Evolutionary conservation across 2,888 invertebrate species (phyloP).

Genomic region (Diplazon laetatorius): DNA sequence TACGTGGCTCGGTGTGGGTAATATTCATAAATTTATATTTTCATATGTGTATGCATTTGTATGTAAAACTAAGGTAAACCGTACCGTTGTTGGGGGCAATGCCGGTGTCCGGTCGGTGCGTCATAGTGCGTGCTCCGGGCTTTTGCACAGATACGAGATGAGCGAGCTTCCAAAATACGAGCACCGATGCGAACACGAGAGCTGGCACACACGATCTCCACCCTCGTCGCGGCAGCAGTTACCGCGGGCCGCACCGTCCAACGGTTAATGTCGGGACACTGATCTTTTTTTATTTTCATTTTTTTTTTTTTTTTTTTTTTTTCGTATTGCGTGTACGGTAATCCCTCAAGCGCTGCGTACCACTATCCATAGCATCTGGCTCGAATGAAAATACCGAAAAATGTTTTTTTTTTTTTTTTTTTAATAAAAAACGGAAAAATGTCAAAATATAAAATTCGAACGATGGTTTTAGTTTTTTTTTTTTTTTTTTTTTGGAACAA

Average conservation of each 20-base stretch:
- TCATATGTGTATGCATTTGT: conserved; percentile 62
- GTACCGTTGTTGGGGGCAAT: conserved; percentile 21
- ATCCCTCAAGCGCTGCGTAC: conserved; percentile 4
- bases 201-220: neutral
- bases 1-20: too few species aligned
- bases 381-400: conserved; percentile 7
- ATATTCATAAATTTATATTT: conserved; percentile 64
- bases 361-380: neutral
- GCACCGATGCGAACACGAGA: conserved; percentile 49
- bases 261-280: conserved; percentile 37
- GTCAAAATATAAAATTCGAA: conserved; percentile 27
- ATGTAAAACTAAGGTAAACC: conserved; percentile 61
- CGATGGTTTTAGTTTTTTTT: conserved; percentile 17
- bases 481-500: too few species aligned
- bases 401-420: too few species aligned
- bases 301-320: neutral
- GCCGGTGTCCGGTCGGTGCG: conserved; percentile 36
- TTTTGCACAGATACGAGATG: conserved; percentile 44
- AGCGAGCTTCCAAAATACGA: conserved; percentile 57
- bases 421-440: conserved; percentile 23
- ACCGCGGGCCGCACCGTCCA: conserved; percentile 21
- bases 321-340: conserved; percentile 21
- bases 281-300: neutral
- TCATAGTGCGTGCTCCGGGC: conserved; percentile 42
- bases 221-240: conserved; percentile 9